phyloP scores from a whole-genome alignment of 2,113 vertebrate genomes.

The Corvus moneduloides region DNA sequence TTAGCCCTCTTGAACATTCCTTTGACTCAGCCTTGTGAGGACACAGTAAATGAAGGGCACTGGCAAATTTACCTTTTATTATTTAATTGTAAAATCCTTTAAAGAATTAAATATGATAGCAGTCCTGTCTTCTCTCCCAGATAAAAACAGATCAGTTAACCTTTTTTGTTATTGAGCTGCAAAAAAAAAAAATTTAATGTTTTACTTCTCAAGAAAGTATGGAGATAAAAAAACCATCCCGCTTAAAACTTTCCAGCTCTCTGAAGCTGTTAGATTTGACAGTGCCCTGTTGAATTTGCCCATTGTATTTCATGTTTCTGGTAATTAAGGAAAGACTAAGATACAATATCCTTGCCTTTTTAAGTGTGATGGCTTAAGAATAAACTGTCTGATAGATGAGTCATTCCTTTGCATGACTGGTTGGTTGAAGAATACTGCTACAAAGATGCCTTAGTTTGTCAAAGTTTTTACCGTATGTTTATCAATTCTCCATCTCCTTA shows the following conservation, averaged over 20 bases:
- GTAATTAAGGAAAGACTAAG: constrained; percentile 1
- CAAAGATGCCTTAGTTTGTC: background rate
- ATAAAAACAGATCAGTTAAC: background rate
- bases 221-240: background rate
- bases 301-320: background rate
- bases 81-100: background rate
- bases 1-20: background rate
- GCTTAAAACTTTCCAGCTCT: background rate
- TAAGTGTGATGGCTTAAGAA: background rate
- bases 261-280: background rate
- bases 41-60: constrained; percentile 15
- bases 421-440: background rate
- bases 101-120: background rate
- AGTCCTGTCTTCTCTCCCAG: background rate
- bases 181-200: background rate
- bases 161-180: background rate
- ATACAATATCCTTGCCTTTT: constrained; percentile 46
- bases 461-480: background rate
- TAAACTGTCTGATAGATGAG: constrained; percentile 9
- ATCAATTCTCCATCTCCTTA: background rate
- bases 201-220: background rate
- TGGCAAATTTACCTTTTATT: background rate
- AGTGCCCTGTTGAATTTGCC: constrained; percentile 22
- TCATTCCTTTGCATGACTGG: background rate
- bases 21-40: constrained; percentile 27